These are phyloP conservation scores for Blastobasis lacticolella DNA, from an alignment of 2,888 invertebrate species.

Conservation along the genomic window DNA sequence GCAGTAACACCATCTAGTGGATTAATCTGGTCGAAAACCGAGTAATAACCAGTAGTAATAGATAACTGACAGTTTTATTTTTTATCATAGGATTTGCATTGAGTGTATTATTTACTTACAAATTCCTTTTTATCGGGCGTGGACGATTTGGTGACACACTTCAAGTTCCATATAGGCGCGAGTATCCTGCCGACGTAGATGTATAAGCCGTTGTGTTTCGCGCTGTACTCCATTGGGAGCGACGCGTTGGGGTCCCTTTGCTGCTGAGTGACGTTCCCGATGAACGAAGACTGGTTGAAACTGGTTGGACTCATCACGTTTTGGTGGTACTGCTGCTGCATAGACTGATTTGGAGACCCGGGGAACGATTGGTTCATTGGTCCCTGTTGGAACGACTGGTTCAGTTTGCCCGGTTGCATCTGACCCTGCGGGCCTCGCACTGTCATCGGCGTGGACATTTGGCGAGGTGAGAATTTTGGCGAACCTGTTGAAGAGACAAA, in stretches of 20 bases:
- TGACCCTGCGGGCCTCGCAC: slow-evolving; percentile 49
- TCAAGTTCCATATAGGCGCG: slow-evolving; percentile 89
- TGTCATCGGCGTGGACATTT: slow-evolving; percentile 67
- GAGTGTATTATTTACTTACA: slow-evolving; percentile 53
- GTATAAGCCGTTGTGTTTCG: slow-evolving; percentile 95
- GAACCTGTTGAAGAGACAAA: slow-evolving; percentile 36
- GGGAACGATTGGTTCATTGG: slow-evolving; percentile 51
- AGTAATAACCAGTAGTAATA: neutral
- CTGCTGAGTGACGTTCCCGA: slow-evolving; percentile 51
- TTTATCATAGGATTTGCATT: neutral
- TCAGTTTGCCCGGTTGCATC: slow-evolving; percentile 42
- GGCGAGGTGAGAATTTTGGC: slow-evolving; percentile 63
- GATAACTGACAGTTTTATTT: neutral
- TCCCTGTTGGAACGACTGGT: slow-evolving; percentile 50
- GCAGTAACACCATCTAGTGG: no score
- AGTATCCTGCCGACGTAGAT: slow-evolving; percentile 91
- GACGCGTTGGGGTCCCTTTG: slow-evolving; percentile 50
- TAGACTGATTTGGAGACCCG: slow-evolving; percentile 39
- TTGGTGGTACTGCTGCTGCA: slow-evolving; percentile 52
- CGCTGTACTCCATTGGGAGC: slow-evolving; percentile 66
- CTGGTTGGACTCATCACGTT: slow-evolving; percentile 42
- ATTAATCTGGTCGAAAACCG: no score
- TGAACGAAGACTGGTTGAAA: slow-evolving; percentile 56
- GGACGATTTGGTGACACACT: slow-evolving; percentile 78
- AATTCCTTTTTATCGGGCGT: slow-evolving; percentile 71